A percentile compares a stretch with the other conserved stretches of the same genome.
These are phyloP conservation scores for Dendroctonus valens DNA, from an alignment of 1,140 invertebrate genomes.

Conservation along the genomic window DNA sequence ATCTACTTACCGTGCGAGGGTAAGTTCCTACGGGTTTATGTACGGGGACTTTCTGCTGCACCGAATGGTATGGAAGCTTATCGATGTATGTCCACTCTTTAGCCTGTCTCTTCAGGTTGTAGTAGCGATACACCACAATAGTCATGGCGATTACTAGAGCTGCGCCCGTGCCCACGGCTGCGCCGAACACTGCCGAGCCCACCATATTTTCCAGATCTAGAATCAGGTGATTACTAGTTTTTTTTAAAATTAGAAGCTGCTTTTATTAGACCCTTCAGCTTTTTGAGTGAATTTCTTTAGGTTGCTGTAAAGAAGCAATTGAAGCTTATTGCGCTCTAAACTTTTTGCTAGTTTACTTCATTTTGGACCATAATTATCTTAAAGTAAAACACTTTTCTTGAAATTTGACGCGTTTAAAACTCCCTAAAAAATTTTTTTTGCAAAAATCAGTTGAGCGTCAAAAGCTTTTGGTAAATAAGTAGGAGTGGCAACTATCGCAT, in stretches of 20 bases:
- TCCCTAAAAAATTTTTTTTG: too few species aligned
- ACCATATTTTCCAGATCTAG: conserved; percentile 50
- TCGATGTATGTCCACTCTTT: conserved; percentile 61
- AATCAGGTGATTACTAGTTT: too few species aligned
- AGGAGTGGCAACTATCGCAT: too few species aligned
- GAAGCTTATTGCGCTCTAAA: not conserved
- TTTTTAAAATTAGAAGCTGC: not conserved
- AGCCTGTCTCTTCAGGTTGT: conserved; percentile 54
- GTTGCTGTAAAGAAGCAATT: not conserved
- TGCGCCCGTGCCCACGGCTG: conserved; percentile 63
- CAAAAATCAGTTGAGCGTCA: too few species aligned
- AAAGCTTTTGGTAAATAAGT: too few species aligned
- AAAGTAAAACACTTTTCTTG: too few species aligned
- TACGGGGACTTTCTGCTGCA: conserved; percentile 26
- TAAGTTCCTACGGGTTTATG: conserved; percentile 39
- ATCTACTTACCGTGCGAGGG: conserved; percentile 40
- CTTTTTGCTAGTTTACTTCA: not conserved
- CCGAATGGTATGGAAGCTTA: conserved; percentile 49
- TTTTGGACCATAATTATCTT: not conserved
- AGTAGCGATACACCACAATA: conserved; percentile 65
- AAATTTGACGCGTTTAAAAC: too few species aligned
- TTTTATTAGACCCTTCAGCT: not conserved
- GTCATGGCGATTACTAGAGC: conserved; percentile 64
- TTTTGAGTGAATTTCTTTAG: not conserved
- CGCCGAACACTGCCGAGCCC: conserved; percentile 62